Evolutionary conservation across 2,797 vertebrate genomes (phyloP).

Genomic region (Sebastes steindachneri): DNA sequence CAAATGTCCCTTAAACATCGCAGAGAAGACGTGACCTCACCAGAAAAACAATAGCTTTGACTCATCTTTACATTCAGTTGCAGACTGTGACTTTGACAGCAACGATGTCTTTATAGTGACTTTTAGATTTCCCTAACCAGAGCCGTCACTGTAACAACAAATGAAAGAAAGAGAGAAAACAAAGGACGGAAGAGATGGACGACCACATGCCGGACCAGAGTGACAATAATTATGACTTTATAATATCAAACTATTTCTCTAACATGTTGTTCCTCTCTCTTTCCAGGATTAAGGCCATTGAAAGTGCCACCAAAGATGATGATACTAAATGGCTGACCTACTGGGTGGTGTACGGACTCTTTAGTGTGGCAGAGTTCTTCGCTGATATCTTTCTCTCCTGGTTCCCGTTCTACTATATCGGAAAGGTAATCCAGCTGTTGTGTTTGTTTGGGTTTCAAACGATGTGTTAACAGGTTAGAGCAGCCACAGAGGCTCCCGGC

Average conservation of each 20-base stretch:
- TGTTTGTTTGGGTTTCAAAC: not conserved
- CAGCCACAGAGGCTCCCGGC: too few species aligned
- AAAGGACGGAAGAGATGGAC: not conserved
- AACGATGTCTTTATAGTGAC: not conserved
- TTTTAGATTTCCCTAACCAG: not conserved
- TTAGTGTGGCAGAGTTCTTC: conserved; percentile 96
- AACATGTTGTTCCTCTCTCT: not conserved
- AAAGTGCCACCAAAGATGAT: conserved; percentile 95
- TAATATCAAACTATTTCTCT: not conserved
- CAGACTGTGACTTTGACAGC: not conserved
- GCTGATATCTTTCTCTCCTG: conserved; percentile 97
- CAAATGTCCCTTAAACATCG: too few species aligned
- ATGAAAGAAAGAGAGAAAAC: not conserved
- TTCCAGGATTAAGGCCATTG: conserved; percentile 96
- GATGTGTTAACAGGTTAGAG: too few species aligned
- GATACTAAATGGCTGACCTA: conserved; percentile 99
- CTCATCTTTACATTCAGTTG: too few species aligned
- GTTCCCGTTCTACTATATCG: conserved; percentile 98
- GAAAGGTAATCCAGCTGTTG: conserved; percentile 85
- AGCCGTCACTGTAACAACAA: not conserved
- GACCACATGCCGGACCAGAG: not conserved
- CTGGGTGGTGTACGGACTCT: conserved; percentile 98
- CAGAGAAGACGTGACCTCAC: too few species aligned
- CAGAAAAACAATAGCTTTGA: too few species aligned
- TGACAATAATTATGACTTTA: not conserved